phyloP scores from a whole-genome alignment of 92 coral and sea anemone species.

The Heliopora coerulea region DNA sequence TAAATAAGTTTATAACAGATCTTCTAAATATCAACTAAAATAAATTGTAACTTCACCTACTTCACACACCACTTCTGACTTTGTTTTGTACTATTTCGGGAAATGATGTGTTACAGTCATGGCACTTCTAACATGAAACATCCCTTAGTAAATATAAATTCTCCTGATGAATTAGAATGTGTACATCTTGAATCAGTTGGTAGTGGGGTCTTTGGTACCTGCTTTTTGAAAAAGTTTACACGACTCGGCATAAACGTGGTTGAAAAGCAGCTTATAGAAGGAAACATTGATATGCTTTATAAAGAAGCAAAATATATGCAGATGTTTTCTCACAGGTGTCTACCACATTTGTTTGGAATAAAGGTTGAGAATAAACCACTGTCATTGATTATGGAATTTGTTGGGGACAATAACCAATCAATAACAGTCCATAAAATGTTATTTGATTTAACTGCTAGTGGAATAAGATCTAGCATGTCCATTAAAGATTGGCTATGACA shows the following conservation, averaged over 20 bases:
- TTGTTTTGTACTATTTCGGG: too few relatives aligned
- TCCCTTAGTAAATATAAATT: not conserved
- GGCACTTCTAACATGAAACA: not conserved
- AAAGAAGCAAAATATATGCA: slow-evolving; percentile 50
- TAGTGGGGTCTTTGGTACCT: slow-evolving; percentile 55
- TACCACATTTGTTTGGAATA: slow-evolving; percentile 49
- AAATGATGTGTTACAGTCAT: not conserved
- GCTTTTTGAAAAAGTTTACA: slow-evolving; percentile 29
- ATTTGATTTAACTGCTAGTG: not conserved
- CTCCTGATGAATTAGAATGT: slow-evolving; percentile 9
- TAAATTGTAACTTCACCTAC: too few relatives aligned
- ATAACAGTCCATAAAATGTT: slow-evolving; percentile 9
- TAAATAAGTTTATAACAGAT: too few relatives aligned
- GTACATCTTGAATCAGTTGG: slow-evolving; percentile 35
- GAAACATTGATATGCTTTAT: slow-evolving; percentile 12
- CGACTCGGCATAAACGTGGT: slow-evolving; percentile 34
- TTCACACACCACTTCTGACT: too few relatives aligned
- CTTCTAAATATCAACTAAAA: too few relatives aligned
- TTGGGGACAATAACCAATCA: slow-evolving; percentile 27
- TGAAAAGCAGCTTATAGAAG: slow-evolving; percentile 34
- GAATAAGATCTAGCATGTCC: slow-evolving; percentile 1
- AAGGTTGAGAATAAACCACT: slow-evolving; percentile 26
- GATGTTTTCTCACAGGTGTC: slow-evolving; percentile 26
- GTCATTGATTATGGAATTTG: slow-evolving; percentile 43
- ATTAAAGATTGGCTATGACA: slow-evolving; percentile 41